A percentile compares a stretch with the other conserved stretches of the same genome.
Conservation (phyloP, 2,113 vertebrate species). For the Muntiacus reevesi region DNA sequence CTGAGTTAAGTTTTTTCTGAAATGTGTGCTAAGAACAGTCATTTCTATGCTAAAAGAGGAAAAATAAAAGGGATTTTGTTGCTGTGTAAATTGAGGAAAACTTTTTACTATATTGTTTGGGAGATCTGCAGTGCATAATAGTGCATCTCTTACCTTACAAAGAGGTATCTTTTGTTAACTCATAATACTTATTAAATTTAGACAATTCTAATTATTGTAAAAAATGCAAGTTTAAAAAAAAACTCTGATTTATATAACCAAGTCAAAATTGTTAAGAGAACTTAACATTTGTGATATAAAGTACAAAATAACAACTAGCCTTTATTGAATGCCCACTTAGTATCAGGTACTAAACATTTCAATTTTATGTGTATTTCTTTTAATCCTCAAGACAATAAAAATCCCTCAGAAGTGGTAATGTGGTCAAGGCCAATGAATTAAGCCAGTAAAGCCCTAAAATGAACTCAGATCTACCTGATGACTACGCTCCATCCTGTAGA, state of each 20-base stretch:
- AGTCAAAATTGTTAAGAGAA: neutral
- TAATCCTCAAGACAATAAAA: neutral
- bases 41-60: neutral
- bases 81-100: neutral
- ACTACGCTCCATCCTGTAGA: neutral
- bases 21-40: neutral
- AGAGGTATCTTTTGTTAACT: neutral
- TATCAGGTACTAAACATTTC: neutral
- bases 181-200: neutral
- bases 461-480: neutral
- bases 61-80: neutral
- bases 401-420: neutral
- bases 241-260: neutral
- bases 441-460: neutral
- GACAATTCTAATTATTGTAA: neutral
- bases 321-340: neutral
- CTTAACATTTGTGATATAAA: neutral
- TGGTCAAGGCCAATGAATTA: neutral
- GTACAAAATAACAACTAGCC: neutral
- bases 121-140: neutral
- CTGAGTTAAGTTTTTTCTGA: neutral
- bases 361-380: constrained; percentile 31
- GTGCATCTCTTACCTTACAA: neutral
- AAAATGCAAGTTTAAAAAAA: neutral
- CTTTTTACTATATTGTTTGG: neutral